Base-by-base conservation (phyloP, 2,888 invertebrate genomes). In the Drosophila paramelanica region DNA sequence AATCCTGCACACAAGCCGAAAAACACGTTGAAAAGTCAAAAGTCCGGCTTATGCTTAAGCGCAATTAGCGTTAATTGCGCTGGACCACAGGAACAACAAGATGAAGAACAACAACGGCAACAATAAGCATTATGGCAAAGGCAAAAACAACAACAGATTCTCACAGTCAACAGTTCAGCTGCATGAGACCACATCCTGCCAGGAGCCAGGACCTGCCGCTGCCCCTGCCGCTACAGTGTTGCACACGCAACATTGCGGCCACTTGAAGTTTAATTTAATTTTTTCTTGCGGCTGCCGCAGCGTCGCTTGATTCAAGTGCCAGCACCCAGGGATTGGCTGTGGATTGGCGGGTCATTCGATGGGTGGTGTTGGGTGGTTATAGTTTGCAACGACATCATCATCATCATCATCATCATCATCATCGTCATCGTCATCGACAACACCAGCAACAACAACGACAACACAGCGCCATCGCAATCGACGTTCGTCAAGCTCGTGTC, bases 261-360 rank as follows among this genome's bases (percentile, higher is more conserved):
- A 86, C 85, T 85, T 86, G 83, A 88, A 86, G 79, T 83, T 86
- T 79, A 88, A 85, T 88, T 85, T 77, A 86, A 77, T 88, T 88
- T 81, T 80, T 75, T 69, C 78, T 86, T 88, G 85, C 81, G 86
- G 83, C 81, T 77, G 85, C 77, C 79, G 45, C 58, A 81, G 53
- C 88, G 86, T 67, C 81, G 84, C 52, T 79, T 68, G 70, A 60
- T 81, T 83, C 77, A 81, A 83, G 86, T 83, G 81, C 51, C 66
- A 42, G 78, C 60, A 80, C 64, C 80, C 81, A 57, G 88, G 83
- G 83, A 82, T 76, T 86, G 78, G 81, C 81, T 83, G 65, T 59
- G 68, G 73, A 68, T 68, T 68, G 73, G 60, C 58, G 68, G 59
- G 51, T 49, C 71, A 56, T 74, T 57, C 57, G 59, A 14, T 57